Percentiles rank a stretch among this genome's conserved stretches.
Evolutionary conservation across 1,140 invertebrate genomes (phyloP).

Genomic region (Tetramorium alpestre): DNA sequence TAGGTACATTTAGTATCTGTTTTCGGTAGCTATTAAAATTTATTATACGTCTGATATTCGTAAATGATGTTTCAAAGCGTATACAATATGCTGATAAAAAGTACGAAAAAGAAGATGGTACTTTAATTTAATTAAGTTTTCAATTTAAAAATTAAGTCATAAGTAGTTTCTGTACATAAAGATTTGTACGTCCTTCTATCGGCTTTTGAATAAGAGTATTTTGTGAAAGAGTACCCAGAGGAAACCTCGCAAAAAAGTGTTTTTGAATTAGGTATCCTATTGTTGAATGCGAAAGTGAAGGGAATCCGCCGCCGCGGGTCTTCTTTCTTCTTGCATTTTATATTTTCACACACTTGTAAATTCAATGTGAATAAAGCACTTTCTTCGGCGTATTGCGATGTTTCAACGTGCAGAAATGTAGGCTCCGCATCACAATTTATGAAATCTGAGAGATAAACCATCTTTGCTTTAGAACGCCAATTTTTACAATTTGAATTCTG

Average conservation of each 20-base stretch:
- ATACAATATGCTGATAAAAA: neutral
- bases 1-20: neutral
- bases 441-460: neutral
- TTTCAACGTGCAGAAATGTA: neutral
- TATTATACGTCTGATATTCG: neutral
- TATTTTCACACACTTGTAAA: conserved; percentile 2
- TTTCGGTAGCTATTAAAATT: conserved; percentile 3
- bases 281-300: conserved; percentile 6
- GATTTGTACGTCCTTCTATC: neutral
- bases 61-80: neutral
- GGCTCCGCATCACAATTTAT: neutral
- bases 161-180: neutral
- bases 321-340: conserved; percentile 1
- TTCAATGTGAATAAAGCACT: neutral
- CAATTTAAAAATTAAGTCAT: neutral
- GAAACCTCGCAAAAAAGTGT: neutral
- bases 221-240: neutral
- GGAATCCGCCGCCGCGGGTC: neutral
- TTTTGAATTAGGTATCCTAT: conserved; percentile 19
- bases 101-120: neutral
- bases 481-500: conserved; percentile 16
- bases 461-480: neutral
- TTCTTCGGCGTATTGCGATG: neutral
- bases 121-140: neutral
- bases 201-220: neutral